Base-by-base conservation (phyloP, 2,888 invertebrate genomes). In the Xestia ashworthii region DNA sequence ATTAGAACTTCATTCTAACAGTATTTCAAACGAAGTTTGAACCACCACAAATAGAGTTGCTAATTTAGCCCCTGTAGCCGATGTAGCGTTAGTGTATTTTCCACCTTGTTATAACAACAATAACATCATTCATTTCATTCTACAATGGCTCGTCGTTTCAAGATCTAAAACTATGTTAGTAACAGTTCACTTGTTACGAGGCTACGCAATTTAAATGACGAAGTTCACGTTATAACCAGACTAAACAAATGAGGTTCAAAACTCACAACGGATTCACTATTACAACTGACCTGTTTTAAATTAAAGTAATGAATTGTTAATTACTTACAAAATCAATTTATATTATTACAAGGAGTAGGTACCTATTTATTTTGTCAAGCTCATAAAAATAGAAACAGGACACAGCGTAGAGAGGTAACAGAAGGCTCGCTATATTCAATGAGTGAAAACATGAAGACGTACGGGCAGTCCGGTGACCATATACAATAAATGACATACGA, bases 271-370 rank as follows among this genome's bases (percentile, higher is more conserved):
- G 5, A 55, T 78, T 16, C 25, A 65, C 8, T 1, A 65, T 32
- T 32, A 25, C 16, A 64, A 44, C 16, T 0, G 5, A 3, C 2
- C 32, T 3, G 41, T 22, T 76, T 22, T 46, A n/a, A 44, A 22
- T 66, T 58, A 25, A 58, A 4, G 19, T 11, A 5, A 32, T 19
- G 50, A 25, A 68, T 41, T 16, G 69, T 73, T 19, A 73, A 48
- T 81, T 78, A 50, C 41, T 81, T 44, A 73, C 48, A 50, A 66
- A 81, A 74, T 66, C 44, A 60, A 81, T 78, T 71, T 41, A 25
- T 44, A 16, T 53, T 53, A 32, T 32, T 73, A 32, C 16, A 8
- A 16, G 25, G 32, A n/a, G 22, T n/a, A n/a, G n/a, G n/a, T n/a
- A n/a, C n/a, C n/a, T n/a, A 25, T 78, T 70, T 58, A 55, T 44